Evolutionary conservation across 2,888 invertebrate species (phyloP).

Genomic region (Epistrophe grossulariae): DNA sequence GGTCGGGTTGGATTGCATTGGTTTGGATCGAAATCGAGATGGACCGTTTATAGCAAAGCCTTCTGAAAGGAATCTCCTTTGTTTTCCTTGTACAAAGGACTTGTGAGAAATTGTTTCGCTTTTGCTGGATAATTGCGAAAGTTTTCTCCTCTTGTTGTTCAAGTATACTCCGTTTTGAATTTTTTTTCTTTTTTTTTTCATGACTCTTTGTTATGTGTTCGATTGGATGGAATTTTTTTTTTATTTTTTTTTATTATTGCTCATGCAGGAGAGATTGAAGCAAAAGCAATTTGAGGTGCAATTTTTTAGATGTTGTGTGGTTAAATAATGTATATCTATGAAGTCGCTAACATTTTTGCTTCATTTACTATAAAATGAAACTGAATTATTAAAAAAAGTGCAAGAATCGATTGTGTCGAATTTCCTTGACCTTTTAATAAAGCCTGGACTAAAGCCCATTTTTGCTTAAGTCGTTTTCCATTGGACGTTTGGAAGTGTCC

Average conservation of each 20-base stretch:
- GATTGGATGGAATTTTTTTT: constrained; percentile 43
- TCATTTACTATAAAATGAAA: neutral
- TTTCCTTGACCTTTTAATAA: no score
- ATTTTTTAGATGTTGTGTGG: constrained; percentile 17
- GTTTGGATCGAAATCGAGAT: constrained; percentile 9
- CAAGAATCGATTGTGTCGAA: no score
- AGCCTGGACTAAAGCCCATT: no score
- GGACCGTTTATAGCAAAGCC: constrained; percentile 52
- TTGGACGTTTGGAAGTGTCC: no score
- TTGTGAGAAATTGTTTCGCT: constrained; percentile 63
- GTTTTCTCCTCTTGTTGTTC: constrained; percentile 59
- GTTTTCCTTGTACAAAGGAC: constrained; percentile 59
- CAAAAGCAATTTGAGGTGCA: constrained; percentile 26
- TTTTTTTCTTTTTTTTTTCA: constrained; percentile 43
- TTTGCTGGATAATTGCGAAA: constrained; percentile 68
- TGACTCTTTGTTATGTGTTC: constrained; percentile 44
- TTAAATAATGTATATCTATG: neutral
- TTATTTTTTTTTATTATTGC: neutral
- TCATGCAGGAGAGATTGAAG: constrained; percentile 10
- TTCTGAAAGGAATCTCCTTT: constrained; percentile 61
- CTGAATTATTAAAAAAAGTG: no score
- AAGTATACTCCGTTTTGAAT: constrained; percentile 48
- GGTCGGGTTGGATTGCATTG: neutral
- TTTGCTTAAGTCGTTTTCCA: no score
- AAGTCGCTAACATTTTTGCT: neutral